Base-by-base conservation (phyloP, 2,113 vertebrate species). In the Tragelaphus buxtoni region DNA sequence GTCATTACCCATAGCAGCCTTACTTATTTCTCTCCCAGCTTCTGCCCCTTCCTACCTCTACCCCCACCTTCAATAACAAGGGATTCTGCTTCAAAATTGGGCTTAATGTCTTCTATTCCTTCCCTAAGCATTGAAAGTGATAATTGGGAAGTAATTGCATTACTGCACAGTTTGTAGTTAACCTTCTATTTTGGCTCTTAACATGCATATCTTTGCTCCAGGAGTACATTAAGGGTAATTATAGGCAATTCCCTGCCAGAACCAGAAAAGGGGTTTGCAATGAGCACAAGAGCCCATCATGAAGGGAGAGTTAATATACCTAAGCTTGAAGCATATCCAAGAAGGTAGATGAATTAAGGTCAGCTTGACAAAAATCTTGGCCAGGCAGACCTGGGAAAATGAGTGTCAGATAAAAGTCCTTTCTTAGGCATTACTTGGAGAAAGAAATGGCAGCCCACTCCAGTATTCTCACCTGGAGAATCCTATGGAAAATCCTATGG, bases 71-170 rank as follows among this genome's bases (percentile, higher is more conserved):
- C 88, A 76, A 32, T 91, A 96, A 74, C 93, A 91, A 93, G 69
- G 81, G 82, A 79, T n/a, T 96, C 82, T 69, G 60, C 47, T 65
- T 82, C 77, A 76, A 74, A 88, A 80, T 81, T 80, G 84, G 91
- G 94, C 89, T 95, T 96, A 92, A 97, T 93, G 89, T 89, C 86
- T 96, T 81, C 96, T 93, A 84, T 97, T 97, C 95, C 96, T 97
- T 96, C 91, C 88, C 91, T 69, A 89, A 90, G 94, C 7, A 4
- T 88, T 91, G 82, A 88, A 93, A 97, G 93, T 82, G 97, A 95
- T 97, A 97, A 98, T 98, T 97, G 97, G 96, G 86, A 97, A 95
- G 91, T 98, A 97, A 98, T 97, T 97, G 93, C 96, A 94, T 98
- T 97, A 97, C 94, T 3, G 83, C 95, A 95, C 94, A 95, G 96